These are phyloP conservation scores for Isoperla grammatica DNA, from an alignment of 2,888 invertebrate genomes.

Conservation along the genomic window DNA sequence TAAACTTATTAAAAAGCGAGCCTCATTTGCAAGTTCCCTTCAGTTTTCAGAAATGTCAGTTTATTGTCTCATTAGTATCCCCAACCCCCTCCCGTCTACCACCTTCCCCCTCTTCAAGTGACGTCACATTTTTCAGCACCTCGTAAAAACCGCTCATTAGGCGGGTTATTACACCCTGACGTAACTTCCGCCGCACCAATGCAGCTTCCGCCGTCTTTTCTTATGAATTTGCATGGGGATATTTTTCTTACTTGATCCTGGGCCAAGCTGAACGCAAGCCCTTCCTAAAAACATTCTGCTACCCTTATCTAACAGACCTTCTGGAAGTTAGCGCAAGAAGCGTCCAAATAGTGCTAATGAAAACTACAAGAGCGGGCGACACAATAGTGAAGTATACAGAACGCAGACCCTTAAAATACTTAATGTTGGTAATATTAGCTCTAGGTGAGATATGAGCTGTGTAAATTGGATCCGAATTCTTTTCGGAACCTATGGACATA, in stretches of 20 bases:
- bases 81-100: conserved; percentile 1
- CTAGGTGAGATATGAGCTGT: too few species aligned
- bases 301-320: too few species aligned
- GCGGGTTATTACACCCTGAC: conserved; percentile 20
- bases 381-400: too few species aligned
- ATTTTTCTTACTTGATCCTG: conserved; percentile 2
- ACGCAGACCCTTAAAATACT: too few species aligned
- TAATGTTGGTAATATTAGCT: too few species aligned
- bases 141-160: conserved; percentile 27
- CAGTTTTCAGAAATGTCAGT: conserved; percentile 17
- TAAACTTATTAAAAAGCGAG: conserved; percentile 17
- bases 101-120: conserved; percentile 6
- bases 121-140: conserved; percentile 26
- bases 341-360: too few species aligned
- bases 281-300: not conserved
- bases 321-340: too few species aligned
- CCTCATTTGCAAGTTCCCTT: conserved; percentile 16
- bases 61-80: conserved; percentile 23
- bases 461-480: too few species aligned
- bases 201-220: not conserved
- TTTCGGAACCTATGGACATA: too few species aligned
- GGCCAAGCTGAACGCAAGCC: not conserved
- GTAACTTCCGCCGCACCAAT: conserved; percentile 7
- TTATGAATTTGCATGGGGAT: conserved; percentile 8
- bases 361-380: too few species aligned